Percentiles rank a stretch among this genome's conserved stretches.
phyloP scores from a whole-genome alignment of 2,888 invertebrate genomes.

The Sinelater perroti region DNA sequence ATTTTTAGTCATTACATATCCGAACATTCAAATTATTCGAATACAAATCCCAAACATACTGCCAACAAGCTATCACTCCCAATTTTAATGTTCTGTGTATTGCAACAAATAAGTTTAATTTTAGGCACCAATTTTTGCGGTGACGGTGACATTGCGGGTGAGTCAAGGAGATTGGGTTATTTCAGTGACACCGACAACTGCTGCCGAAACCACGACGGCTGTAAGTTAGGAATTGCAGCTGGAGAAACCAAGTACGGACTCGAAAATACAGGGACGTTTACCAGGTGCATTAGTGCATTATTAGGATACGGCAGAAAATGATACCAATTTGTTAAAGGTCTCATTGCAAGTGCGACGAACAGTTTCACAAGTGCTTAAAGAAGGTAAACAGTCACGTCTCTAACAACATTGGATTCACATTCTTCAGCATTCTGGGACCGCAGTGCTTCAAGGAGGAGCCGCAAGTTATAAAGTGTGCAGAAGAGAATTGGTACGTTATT shows the following conservation, averaged over 20 bases:
- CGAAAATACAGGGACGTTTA: slow-evolving; percentile 72
- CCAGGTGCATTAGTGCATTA: slow-evolving; percentile 64
- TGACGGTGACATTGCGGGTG: slow-evolving; percentile 69
- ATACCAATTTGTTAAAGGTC: slow-evolving; percentile 62
- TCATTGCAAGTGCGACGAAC: slow-evolving; percentile 74
- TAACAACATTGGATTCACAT: slow-evolving; percentile 71
- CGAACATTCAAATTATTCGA: no score
- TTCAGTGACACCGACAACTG: slow-evolving; percentile 73
- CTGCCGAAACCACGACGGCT: slow-evolving; percentile 76
- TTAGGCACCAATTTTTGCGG: slow-evolving; percentile 84
- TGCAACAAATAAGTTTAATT: no score
- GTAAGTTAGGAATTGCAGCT: slow-evolving; percentile 67
- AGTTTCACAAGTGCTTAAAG: slow-evolving; percentile 74
- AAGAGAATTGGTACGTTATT: slow-evolving; percentile 59
- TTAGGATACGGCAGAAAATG: not conserved
- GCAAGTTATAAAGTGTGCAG: slow-evolving; percentile 63
- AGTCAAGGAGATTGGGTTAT: slow-evolving; percentile 68
- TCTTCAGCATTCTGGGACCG: slow-evolving; percentile 77
- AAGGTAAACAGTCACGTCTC: slow-evolving; percentile 65
- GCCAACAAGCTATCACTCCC: no score
- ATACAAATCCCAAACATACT: no score
- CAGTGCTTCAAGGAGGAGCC: slow-evolving; percentile 74
- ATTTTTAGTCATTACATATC: no score
- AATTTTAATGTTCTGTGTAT: no score
- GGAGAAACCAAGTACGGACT: slow-evolving; percentile 68